Conservation (phyloP, 2,113 vertebrate genomes). For the Cavia aperea region DNA sequence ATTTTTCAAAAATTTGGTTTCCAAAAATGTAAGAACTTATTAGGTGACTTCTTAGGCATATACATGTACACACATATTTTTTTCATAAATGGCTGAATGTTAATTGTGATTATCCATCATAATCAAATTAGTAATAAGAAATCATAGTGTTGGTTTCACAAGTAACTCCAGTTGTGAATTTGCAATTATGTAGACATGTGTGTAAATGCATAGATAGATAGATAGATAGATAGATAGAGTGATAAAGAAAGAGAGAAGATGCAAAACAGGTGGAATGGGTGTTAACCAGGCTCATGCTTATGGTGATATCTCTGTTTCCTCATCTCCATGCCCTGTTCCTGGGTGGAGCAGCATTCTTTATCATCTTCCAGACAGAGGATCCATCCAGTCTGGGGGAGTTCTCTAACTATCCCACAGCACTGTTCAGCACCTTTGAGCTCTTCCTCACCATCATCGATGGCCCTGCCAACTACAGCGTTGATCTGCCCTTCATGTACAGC, state of each 20-base stretch:
- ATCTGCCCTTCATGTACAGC: conserved; percentile 84
- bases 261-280: background rate
- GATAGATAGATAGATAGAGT: background rate
- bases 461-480: conserved; percentile 87
- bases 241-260: background rate
- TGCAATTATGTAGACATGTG: background rate
- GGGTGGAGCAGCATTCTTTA: conserved; percentile 84
- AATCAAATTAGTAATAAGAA: background rate
- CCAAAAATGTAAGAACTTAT: conserved; percentile 7
- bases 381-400: conserved; percentile 81
- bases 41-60: background rate
- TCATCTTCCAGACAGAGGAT: conserved; percentile 92
- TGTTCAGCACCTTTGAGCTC: conserved; percentile 92
- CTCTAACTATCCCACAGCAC: conserved; percentile 84
- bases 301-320: background rate
- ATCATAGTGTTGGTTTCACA: background rate
- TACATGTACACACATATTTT: background rate
- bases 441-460: conserved; percentile 92
- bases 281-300: background rate
- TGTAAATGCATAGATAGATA: background rate
- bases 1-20: conserved; percentile 35
- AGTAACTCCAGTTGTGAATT: background rate
- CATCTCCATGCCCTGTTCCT: background rate
- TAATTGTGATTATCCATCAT: background rate
- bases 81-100: background rate